These are phyloP conservation scores for Archivesica marissinica DNA, from an alignment of 1,140 invertebrate species.

Conservation along the genomic window DNA sequence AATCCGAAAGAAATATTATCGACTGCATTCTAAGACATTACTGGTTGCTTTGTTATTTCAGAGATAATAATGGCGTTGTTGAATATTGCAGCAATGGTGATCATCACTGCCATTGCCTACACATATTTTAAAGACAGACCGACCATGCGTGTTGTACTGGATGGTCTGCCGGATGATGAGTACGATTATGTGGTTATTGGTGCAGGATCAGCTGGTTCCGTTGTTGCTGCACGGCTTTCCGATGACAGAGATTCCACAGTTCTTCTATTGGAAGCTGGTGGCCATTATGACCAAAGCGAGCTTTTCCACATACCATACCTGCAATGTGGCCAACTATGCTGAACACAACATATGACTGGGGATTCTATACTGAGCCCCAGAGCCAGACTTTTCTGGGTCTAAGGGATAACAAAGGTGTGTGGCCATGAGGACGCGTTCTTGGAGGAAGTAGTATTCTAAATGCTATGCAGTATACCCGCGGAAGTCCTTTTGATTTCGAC, in stretches of 20 bases:
- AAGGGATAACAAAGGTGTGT: slow-evolving; percentile 5
- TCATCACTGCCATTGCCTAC: no score
- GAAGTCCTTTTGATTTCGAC: slow-evolving; percentile 96
- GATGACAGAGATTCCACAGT: slow-evolving; percentile 90
- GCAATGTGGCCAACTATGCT: slow-evolving; percentile 3
- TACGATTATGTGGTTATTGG: slow-evolving; percentile 87
- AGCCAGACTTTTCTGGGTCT: slow-evolving; percentile 78
- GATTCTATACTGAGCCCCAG: slow-evolving; percentile 95
- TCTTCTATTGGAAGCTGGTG: slow-evolving; percentile 94
- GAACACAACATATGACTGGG: slow-evolving; percentile 90
- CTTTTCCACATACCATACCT: slow-evolving; percentile 85
- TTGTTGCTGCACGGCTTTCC: slow-evolving; percentile 95
- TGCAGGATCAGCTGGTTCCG: slow-evolving; percentile 96
- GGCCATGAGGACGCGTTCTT: slow-evolving; percentile 89
- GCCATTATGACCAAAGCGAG: slow-evolving; percentile 94
- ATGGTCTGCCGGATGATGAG: background rate
- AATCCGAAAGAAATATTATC: no score
- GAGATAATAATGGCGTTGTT: no score
- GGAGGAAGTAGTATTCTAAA: slow-evolving; percentile 28
- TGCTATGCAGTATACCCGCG: slow-evolving; percentile 90
- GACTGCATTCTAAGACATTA: no score
- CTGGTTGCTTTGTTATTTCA: no score
- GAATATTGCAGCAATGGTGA: no score
- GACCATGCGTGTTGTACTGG: no score
- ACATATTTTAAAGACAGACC: no score